Evolutionary conservation across 2,797 vertebrate species (phyloP).

Genomic region (Eidolon dupreanum): DNA sequence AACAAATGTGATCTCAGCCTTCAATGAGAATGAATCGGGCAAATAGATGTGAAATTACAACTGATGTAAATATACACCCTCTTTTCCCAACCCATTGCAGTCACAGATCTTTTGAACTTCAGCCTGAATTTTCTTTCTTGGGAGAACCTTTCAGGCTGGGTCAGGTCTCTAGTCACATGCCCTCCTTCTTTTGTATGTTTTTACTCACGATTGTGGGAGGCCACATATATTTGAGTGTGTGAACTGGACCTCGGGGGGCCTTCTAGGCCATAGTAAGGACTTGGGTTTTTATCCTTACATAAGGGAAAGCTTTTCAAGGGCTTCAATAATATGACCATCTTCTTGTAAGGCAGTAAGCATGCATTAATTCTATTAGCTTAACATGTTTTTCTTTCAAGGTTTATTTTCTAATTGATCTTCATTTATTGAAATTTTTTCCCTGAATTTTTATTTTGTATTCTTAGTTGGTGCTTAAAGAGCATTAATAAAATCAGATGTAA

Average conservation of each 20-base stretch:
- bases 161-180: background rate
- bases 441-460: background rate
- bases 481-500: background rate
- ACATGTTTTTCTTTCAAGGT: background rate
- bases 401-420: background rate
- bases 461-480: background rate
- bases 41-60: background rate
- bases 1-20: background rate
- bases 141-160: background rate
- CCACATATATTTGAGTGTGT: background rate
- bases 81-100: background rate
- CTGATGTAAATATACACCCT: background rate
- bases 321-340: background rate
- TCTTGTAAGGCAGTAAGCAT: background rate
- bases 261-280: background rate
- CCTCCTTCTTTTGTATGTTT: background rate
- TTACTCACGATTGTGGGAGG: background rate
- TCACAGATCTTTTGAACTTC: background rate
- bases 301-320: background rate
- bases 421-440: background rate
- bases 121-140: background rate
- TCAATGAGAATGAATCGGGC: background rate
- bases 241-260: too few relatives aligned
- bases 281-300: background rate
- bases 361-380: background rate